phyloP scores from a whole-genome alignment of 1,140 invertebrate genomes.

The Neodiprion virginianus region DNA sequence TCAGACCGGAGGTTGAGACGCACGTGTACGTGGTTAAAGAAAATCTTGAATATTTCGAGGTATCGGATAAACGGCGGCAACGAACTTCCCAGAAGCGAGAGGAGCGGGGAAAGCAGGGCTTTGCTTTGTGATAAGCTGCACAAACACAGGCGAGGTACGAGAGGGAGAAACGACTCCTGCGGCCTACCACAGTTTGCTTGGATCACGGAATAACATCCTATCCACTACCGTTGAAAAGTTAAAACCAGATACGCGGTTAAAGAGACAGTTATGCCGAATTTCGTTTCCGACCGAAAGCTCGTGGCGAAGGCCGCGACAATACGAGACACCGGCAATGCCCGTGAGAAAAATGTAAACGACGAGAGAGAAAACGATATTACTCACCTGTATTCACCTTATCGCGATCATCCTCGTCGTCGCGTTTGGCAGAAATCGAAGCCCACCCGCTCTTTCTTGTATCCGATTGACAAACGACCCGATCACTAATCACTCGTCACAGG shows the following conservation, averaged over 20 bases:
- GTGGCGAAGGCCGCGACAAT: neutral
- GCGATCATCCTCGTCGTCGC: neutral
- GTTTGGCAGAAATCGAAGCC: too few relatives aligned
- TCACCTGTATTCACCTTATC: neutral
- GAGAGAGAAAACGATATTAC: neutral
- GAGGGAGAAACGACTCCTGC: neutral
- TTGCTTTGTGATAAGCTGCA: neutral
- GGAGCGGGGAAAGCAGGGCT: neutral
- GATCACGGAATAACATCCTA: slow-evolving; percentile 7
- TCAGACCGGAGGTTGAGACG: neutral
- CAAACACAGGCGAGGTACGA: neutral
- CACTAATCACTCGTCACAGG: too few relatives aligned
- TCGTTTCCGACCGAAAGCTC: neutral
- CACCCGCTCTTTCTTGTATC: too few relatives aligned
- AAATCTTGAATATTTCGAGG: neutral
- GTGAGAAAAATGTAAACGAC: neutral
- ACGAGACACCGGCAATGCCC: neutral
- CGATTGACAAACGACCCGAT: too few relatives aligned
- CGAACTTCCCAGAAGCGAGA: neutral
- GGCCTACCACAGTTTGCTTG: slow-evolving; percentile 10
- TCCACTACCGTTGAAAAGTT: slow-evolving; percentile 8
- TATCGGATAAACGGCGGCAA: neutral
- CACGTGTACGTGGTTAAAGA: neutral
- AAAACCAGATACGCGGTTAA: neutral
- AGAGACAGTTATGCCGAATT: neutral